phyloP scores from a whole-genome alignment of 2,888 invertebrate genomes.

The Dryococelus australis region DNA sequence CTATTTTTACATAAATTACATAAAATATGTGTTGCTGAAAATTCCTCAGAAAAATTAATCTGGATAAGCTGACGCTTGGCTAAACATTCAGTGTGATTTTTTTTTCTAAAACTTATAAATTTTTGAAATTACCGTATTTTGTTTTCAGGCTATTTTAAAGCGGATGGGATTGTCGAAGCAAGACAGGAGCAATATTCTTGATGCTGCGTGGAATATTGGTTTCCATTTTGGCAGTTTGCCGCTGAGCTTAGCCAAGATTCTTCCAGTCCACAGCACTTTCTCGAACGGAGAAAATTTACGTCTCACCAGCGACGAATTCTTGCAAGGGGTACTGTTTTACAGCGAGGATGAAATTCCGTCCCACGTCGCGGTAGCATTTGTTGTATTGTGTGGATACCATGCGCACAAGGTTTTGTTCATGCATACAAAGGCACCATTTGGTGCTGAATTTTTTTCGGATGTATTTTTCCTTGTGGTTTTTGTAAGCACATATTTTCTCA shows the following conservation, averaged over 20 bases:
- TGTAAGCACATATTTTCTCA: constrained; percentile 3
- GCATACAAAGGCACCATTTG: neutral
- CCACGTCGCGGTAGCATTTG: neutral
- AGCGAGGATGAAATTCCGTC: neutral
- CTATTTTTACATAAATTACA: no score
- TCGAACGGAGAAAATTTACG: neutral
- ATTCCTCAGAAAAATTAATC: no score
- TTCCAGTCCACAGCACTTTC: neutral
- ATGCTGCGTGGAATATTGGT: neutral
- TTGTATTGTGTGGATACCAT: neutral
- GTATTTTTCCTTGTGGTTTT: neutral
- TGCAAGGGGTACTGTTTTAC: neutral
- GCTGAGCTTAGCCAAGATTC: neutral
- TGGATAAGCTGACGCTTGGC: no score
- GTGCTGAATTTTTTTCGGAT: neutral
- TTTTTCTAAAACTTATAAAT: no score
- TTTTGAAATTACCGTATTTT: neutral
- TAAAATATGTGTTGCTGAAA: no score
- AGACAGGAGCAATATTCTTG: neutral
- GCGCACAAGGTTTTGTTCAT: constrained; percentile 20
- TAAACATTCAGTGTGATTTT: no score
- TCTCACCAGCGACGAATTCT: neutral
- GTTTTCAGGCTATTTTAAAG: neutral
- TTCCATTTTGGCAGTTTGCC: neutral
- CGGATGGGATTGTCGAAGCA: constrained; percentile 16